Evolutionary conservation across 1,140 invertebrate genomes (phyloP).

Genomic region (Choristoneura fumiferana): DNA sequence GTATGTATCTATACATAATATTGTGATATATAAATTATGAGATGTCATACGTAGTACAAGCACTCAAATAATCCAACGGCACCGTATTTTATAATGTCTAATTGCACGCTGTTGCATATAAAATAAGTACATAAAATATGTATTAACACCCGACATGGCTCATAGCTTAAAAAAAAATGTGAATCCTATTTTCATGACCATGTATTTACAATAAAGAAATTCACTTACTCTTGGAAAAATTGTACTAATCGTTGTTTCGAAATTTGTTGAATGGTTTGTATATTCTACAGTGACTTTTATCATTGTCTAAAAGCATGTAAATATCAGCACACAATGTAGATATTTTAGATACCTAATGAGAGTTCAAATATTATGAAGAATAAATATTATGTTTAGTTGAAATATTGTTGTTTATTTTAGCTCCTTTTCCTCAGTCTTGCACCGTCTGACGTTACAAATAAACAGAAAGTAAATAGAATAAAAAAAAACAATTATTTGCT

Average conservation of each 20-base stretch:
- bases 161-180: slow-evolving; percentile 21
- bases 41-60: slow-evolving; percentile 19
- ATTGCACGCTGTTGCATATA: slow-evolving; percentile 23
- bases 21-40: slow-evolving; percentile 21
- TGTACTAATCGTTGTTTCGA: slow-evolving; percentile 40
- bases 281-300: slow-evolving; percentile 65
- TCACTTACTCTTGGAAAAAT: slow-evolving; percentile 35
- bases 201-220: slow-evolving; percentile 13
- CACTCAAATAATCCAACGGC: slow-evolving; percentile 25
- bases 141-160: neutral
- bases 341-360: slow-evolving; percentile 66
- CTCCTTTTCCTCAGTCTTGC: slow-evolving; percentile 7
- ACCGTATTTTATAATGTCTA: slow-evolving; percentile 32
- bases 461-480: neutral
- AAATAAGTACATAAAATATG: slow-evolving; percentile 26
- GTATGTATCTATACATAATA: slow-evolving; percentile 12
- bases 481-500: slow-evolving; percentile 35
- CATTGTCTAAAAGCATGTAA: slow-evolving; percentile 65
- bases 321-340: slow-evolving; percentile 70
- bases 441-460: neutral
- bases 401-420: slow-evolving; percentile 38
- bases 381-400: slow-evolving; percentile 75
- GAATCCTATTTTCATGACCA: slow-evolving; percentile 14
- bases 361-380: slow-evolving; percentile 75
- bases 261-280: slow-evolving; percentile 65